phyloP scores from a whole-genome alignment of 2,888 invertebrate species.

The Theretra japonica region DNA sequence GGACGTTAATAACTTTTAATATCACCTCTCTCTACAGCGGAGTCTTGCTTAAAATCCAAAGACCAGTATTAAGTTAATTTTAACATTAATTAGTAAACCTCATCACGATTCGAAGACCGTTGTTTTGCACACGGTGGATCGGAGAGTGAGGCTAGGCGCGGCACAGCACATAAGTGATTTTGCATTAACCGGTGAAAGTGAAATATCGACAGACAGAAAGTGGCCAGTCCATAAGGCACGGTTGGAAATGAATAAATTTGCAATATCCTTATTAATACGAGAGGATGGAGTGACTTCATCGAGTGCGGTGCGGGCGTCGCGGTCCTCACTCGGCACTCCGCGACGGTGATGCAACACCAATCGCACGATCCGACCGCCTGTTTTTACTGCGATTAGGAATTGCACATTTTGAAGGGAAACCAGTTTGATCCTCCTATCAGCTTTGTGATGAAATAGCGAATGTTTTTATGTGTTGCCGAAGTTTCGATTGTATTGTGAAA shows the following conservation, averaged over 20 bases:
- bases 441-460: conserved; percentile 27
- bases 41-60: neutral
- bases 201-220: conserved; percentile 31
- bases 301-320: conserved; percentile 29
- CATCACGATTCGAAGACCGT: neutral
- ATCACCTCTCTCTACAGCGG: neutral
- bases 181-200: conserved; percentile 28
- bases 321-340: neutral
- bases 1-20: neutral
- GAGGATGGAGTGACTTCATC: conserved; percentile 45
- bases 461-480: conserved; percentile 19
- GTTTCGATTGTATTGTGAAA: conserved; percentile 17
- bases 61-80: neutral
- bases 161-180: conserved; percentile 20
- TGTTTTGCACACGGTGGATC: neutral
- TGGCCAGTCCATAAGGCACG: conserved; percentile 26
- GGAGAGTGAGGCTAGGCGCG: conserved; percentile 1
- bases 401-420: conserved; percentile 35
- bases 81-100: neutral
- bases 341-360: conserved; percentile 47
- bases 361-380: conserved; percentile 13
- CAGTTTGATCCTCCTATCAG: conserved; percentile 31
- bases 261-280: conserved; percentile 30
- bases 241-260: conserved; percentile 33
- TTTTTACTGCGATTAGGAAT: conserved; percentile 29